phyloP scores from a whole-genome alignment of 1,140 invertebrate species.

The Drosophila subobscura region DNA sequence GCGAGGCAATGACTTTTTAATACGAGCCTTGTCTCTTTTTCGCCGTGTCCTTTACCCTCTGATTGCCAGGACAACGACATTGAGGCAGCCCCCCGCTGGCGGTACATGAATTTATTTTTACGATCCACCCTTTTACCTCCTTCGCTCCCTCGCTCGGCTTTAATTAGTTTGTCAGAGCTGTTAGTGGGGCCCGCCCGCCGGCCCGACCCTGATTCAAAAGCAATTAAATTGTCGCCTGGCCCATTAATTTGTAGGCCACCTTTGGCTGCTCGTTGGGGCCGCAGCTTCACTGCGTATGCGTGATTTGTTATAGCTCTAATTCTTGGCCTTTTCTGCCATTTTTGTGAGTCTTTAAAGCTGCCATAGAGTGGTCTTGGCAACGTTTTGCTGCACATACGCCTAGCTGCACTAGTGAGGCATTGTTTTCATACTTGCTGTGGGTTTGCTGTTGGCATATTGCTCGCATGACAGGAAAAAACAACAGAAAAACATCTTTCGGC shows the following conservation, averaged over 20 bases:
- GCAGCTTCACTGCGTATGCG: no score
- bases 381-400: no score
- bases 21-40: slow-evolving; percentile 33
- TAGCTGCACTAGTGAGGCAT: no score
- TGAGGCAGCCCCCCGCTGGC: slow-evolving; percentile 23
- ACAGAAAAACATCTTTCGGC: slow-evolving; percentile 36
- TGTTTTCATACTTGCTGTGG: background rate
- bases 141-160: slow-evolving; percentile 27
- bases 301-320: no score
- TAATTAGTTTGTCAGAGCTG: slow-evolving; percentile 63
- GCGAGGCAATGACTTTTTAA: slow-evolving; percentile 50
- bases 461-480: slow-evolving; percentile 16
- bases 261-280: slow-evolving; percentile 1
- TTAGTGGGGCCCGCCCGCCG: no score
- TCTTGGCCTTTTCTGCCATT: no score
- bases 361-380: no score
- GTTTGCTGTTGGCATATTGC: slow-evolving; percentile 15
- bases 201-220: slow-evolving; percentile 42
- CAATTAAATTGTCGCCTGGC: slow-evolving; percentile 35
- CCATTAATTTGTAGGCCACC: slow-evolving; percentile 16
- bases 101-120: slow-evolving; percentile 49
- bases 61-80: slow-evolving; percentile 31
- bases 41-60: slow-evolving; percentile 28
- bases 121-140: background rate
- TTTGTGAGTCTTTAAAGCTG: no score